Evolutionary conservation across 2,797 vertebrate species (phyloP).

Genomic region (Lagodon rhomboides): DNA sequence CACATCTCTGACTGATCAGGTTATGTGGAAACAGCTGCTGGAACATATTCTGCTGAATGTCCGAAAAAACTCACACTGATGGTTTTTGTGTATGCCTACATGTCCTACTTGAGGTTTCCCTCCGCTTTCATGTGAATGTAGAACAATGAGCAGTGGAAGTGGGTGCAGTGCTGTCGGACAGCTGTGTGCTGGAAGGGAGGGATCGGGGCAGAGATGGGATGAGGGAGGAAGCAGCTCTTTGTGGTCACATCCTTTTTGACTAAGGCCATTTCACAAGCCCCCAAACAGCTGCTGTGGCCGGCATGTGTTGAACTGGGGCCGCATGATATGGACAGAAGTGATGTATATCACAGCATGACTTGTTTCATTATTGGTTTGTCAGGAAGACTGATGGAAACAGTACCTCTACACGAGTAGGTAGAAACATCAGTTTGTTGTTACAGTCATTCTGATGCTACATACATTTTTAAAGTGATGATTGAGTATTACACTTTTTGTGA

Average conservation of each 20-base stretch:
- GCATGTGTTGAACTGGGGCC: constrained; percentile 52
- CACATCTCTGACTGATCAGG: constrained; percentile 19
- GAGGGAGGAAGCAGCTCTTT: constrained; percentile 84
- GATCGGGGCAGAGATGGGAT: constrained; percentile 76
- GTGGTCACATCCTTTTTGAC: constrained; percentile 84
- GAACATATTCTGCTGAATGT: constrained; percentile 9
- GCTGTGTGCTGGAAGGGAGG: constrained; percentile 80
- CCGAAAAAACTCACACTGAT: constrained; percentile 4
- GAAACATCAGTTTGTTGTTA: neutral
- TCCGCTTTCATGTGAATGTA: constrained; percentile 60
- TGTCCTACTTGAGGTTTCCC: constrained; percentile 44
- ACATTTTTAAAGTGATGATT: neutral
- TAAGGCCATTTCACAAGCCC: constrained; percentile 70
- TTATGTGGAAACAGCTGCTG: constrained; percentile 38
- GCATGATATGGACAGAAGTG: constrained; percentile 12
- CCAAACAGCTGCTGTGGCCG: constrained; percentile 78
- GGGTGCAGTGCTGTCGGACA: constrained; percentile 78
- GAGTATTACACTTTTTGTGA: neutral
- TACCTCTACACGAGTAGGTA: neutral
- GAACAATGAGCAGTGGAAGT: constrained; percentile 80
- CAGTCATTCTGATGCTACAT: neutral
- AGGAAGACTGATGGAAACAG: neutral
- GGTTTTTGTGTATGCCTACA: constrained; percentile 22
- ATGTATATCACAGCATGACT: constrained; percentile 3
- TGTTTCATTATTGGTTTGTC: neutral